Evolutionary conservation across 2,888 invertebrate genomes (phyloP).

Genomic region (Athalia rosae): DNA sequence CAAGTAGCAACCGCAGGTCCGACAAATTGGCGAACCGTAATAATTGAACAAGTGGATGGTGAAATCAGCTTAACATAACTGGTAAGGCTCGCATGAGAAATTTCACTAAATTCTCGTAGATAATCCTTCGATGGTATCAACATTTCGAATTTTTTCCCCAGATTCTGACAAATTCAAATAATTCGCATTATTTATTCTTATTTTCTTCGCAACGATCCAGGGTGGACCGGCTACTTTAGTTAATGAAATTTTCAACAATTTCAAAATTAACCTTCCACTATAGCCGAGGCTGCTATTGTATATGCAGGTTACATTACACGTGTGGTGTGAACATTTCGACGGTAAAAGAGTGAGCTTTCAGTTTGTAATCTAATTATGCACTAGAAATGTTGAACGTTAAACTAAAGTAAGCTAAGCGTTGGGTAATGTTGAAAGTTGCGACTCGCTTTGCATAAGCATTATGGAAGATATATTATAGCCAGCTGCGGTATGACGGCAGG

Average conservation of each 20-base stretch:
- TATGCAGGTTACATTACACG: slow-evolving; percentile 9
- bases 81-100: no score
- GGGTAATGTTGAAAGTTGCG: slow-evolving; percentile 39
- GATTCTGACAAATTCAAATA: no score
- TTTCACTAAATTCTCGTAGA: no score
- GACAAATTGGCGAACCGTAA: no score
- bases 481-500: slow-evolving; percentile 20
- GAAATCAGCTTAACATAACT: no score
- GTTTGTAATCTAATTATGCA: slow-evolving; percentile 41
- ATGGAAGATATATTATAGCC: slow-evolving; percentile 39
- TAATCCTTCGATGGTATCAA: no score
- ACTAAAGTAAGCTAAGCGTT: slow-evolving; percentile 30
- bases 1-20: no score
- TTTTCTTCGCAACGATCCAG: no score
- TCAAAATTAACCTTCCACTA: slow-evolving; percentile 15
- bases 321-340: slow-evolving; percentile 19
- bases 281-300: slow-evolving; percentile 5
- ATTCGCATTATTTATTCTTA: no score
- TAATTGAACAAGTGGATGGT: no score
- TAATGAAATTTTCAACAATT: slow-evolving; percentile 38
- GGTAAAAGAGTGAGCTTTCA: slow-evolving; percentile 32
- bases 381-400: slow-evolving; percentile 35
- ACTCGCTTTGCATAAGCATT: slow-evolving; percentile 40
- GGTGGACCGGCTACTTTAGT: neutral
- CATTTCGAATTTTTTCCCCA: no score